Percentiles rank a stretch among this genome's conserved stretches.
phyloP scores from a whole-genome alignment of 2,888 invertebrate genomes.

The Pachliopta kotzebuea region DNA sequence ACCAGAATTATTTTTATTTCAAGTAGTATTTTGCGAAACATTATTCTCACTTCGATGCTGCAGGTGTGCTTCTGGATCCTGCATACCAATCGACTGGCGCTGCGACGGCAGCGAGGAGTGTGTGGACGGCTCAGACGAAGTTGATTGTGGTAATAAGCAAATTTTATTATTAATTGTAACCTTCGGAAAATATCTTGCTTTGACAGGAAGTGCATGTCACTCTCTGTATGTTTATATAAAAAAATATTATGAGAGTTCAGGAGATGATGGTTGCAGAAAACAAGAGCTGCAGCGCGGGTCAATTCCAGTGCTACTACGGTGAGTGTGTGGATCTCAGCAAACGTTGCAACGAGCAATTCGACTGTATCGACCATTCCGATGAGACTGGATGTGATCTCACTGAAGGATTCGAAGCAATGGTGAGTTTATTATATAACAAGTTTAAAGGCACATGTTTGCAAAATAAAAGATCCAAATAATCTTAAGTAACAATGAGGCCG shows the following conservation, averaged over 20 bases:
- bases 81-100: constrained; percentile 82
- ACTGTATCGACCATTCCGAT: constrained; percentile 88
- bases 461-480: too few relatives aligned
- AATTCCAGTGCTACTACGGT: constrained; percentile 84
- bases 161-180: not conserved
- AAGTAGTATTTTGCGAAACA: too few relatives aligned
- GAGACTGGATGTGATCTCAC: constrained; percentile 77
- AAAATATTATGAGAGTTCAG: too few relatives aligned
- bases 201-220: too few relatives aligned
- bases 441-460: too few relatives aligned
- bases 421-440: constrained; percentile 1
- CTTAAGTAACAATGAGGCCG: too few relatives aligned
- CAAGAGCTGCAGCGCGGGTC: constrained; percentile 58
- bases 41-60: not conserved
- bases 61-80: constrained; percentile 82
- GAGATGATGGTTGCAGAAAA: constrained; percentile 40
- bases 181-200: too few relatives aligned
- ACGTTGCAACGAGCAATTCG: constrained; percentile 87
- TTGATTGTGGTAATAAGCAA: constrained; percentile 66
- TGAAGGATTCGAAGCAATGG: constrained; percentile 33
- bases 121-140: constrained; percentile 84
- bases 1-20: too few relatives aligned
- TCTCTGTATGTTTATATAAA: too few relatives aligned
- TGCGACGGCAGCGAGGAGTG: constrained; percentile 87
- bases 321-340: constrained; percentile 84